Conservation (phyloP, 2,113 vertebrate species). For the Plecotus auritus region DNA sequence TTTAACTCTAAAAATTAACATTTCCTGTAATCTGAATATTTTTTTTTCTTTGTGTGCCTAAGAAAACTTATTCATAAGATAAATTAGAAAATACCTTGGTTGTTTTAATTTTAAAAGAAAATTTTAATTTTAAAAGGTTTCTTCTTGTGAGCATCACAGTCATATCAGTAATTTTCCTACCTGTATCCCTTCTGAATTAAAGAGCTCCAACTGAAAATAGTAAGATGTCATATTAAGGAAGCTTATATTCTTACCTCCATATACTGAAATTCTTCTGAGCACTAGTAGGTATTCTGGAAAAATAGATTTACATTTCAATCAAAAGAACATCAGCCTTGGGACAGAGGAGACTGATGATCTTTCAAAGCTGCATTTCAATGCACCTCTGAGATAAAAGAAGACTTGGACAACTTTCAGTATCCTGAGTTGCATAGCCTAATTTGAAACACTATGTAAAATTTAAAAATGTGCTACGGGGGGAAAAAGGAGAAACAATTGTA, state of each 20-base stretch:
- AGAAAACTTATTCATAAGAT: conserved; percentile 22
- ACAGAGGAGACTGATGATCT: background rate
- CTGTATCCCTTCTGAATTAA: conserved; percentile 2
- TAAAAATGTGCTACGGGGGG: background rate
- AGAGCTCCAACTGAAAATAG: background rate
- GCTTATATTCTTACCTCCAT: background rate
- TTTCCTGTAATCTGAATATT: conserved; percentile 10
- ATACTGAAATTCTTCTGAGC: conserved; percentile 12
- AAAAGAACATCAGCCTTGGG: background rate
- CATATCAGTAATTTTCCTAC: background rate
- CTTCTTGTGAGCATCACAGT: background rate
- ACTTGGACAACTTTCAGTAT: background rate
- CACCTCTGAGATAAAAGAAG: background rate
- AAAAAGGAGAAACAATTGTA: too few relatives aligned
- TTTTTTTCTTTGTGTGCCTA: background rate
- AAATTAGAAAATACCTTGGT: conserved; percentile 10
- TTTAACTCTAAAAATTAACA: conserved; percentile 27
- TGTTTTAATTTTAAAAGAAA: conserved; percentile 33
- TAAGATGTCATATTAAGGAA: background rate
- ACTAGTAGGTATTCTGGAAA: background rate
- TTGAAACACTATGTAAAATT: background rate
- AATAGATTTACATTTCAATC: conserved; percentile 42
- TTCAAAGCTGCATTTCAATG: conserved; percentile 9
- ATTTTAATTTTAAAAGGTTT: conserved; percentile 32
- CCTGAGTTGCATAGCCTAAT: background rate